Base-by-base conservation (phyloP, 1,140 invertebrate genomes). In the Pseudomyrmex pallidus region DNA sequence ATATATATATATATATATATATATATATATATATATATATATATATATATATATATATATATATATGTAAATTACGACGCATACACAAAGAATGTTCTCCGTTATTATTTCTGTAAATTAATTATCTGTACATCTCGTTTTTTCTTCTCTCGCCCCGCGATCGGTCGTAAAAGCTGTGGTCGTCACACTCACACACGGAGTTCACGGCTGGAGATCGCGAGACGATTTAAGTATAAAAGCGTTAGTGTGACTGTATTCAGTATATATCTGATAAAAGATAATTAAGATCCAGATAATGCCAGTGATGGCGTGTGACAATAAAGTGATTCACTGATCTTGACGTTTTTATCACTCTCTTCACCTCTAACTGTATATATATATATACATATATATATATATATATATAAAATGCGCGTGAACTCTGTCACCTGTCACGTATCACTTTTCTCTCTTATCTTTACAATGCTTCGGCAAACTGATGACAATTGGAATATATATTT, bases 281-380 rank as follows among this genome's bases (percentile, higher is more conserved):
- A 35, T 35, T 35, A 35, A 35, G 35, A 35, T 90, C 92, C 92
- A 90, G 35, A 35, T 86, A 91, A 93, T 92, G 93, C 93, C 93
- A 93, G 91, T 91, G 87, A 92, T 94, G 93, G 93, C 92, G 92
- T 91, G 92, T 94, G 93, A 94, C 92, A 94, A 94, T 94, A 94
- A 93, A 94, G 91, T 94, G 92, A 94, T 94, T 93, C 92, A 92
- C 93, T 92, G 91, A 93, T 92, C 91, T 87, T 78, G 87, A 88
- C 83, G 89, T 90, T 92, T 91, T 54, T 84, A 89, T 91, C 83
- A 82, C 66, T 86, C 82, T 35, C 20, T 74, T 44, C 59, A 35
- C 13, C 9, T 44, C 1, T 52, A 12, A n/a, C 3, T 48, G 2
- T 44, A 22, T 8, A 61, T 25, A 25, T 3, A 25, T 25, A 25